phyloP scores from a whole-genome alignment of 2,888 invertebrate species.

The Dichetophora obliterata region DNA sequence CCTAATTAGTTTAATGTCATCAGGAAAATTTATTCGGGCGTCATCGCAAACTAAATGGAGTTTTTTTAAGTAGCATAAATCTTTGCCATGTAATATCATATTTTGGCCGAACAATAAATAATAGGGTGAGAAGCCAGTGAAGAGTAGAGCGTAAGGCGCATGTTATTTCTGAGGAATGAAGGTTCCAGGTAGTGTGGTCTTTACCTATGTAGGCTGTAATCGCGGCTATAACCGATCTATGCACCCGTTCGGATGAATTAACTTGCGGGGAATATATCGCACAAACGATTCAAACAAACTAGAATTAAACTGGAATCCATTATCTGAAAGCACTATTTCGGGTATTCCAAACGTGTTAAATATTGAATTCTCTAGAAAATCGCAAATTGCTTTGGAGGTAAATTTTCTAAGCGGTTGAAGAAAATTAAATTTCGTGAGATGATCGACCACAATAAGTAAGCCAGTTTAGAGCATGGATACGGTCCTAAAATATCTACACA shows the following conservation, averaged over 20 bases:
- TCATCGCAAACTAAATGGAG: conserved; percentile 4
- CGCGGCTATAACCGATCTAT: conserved; percentile 56
- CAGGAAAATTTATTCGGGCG: not conserved
- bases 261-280: conserved; percentile 56
- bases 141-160: not conserved
- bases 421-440: conserved; percentile 41
- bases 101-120: not conserved
- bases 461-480: conserved; percentile 1
- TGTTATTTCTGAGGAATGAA: not conserved
- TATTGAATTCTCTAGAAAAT: conserved; percentile 7
- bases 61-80: not conserved
- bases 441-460: conserved; percentile 25
- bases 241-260: conserved; percentile 60
- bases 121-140: not conserved
- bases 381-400: not conserved
- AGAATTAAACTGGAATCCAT: conserved; percentile 50
- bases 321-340: not conserved
- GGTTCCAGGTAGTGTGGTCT: conserved; percentile 40
- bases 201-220: conserved; percentile 45
- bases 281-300: conserved; percentile 41
- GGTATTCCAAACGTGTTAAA: conserved; percentile 12
- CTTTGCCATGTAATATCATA: not conserved
- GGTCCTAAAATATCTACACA: conserved; percentile 13
- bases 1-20: too few relatives aligned
- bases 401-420: conserved; percentile 31